Base-by-base conservation (phyloP, 2,113 vertebrate genomes). In the Pitta sordida region DNA sequence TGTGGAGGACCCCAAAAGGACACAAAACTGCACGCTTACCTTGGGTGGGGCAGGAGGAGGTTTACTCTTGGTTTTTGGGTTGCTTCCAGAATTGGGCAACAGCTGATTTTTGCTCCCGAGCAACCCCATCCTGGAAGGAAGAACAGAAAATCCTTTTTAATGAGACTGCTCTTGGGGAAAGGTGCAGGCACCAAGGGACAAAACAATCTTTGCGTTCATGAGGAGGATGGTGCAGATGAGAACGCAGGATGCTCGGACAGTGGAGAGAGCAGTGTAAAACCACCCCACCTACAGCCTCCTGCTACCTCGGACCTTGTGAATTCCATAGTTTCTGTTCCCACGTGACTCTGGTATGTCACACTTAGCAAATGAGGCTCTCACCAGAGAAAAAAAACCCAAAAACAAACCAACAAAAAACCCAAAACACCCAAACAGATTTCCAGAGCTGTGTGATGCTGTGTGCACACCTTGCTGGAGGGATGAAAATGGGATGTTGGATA, bases 71-170 rank as follows among this genome's bases (percentile, higher is more conserved):
- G 0, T 0, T 65, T 76, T 96, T 65, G 78, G 6, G 26, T 87
- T 83, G 63, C 78, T 81, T 37, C 69, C 95, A 85, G 81, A 64
- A 22, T 2, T 67, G 64, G 85, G 5, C 0, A 5, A 34, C 70
- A 77, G 39, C 39, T 88, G 96, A 55, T 26, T 94, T 88, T 96
- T 96, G 91, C 96, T 96, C 60, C 95, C 76, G 0, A 94, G 63
- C 59, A 96, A 13, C 13, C 96, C 96, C 96, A 96, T 96, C 52
- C 95, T 96, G 71, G 17, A 88, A 88, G n/a, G n/a, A 90, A 90
- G 36, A 71, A 7, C 43, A 90, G n/a, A 90, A 64, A 78, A 1
- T 1, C 15, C 2, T 11, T 70, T 55, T 58, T 23, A 44, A 32
- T 52, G 19, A 51, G 19, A 10, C 6, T 39, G 27, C 3, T 69